These are phyloP conservation scores for Phylloscopus trochilus DNA, from an alignment of 2,113 vertebrate genomes.

Conservation along the genomic window DNA sequence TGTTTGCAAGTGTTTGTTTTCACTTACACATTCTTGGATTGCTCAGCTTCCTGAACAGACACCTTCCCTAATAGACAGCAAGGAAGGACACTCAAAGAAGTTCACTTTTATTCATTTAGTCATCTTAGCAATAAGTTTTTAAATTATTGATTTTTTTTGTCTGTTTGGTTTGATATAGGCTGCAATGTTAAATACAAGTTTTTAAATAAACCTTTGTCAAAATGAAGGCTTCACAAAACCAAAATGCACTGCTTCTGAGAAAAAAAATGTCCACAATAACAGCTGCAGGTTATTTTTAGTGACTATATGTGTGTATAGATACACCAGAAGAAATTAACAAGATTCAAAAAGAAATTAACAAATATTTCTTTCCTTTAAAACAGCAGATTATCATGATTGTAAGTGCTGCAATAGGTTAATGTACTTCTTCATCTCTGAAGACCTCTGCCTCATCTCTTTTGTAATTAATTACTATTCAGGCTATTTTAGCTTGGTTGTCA, in stretches of 20 bases:
- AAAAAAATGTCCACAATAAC: not conserved
- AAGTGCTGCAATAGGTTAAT: not conserved
- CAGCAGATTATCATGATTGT: not conserved
- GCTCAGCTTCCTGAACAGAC: not conserved
- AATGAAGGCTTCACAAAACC: not conserved
- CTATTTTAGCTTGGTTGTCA: not conserved
- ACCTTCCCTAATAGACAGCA: not conserved
- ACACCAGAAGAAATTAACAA: slow-evolving; percentile 15
- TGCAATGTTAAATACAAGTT: not conserved
- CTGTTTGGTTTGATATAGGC: not conserved
- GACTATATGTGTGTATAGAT: not conserved
- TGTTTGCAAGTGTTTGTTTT: slow-evolving; percentile 1
- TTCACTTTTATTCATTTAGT: not conserved
- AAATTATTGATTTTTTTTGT: not conserved
- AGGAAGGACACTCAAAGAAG: not conserved
- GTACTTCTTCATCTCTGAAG: slow-evolving; percentile 10
- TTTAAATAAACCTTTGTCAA: not conserved
- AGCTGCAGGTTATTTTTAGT: slow-evolving; percentile 8
- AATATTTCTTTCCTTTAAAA: slow-evolving; percentile 27
- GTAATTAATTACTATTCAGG: slow-evolving; percentile 25
- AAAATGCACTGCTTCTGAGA: not conserved
- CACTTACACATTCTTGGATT: not conserved
- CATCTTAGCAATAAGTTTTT: not conserved
- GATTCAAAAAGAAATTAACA: slow-evolving; percentile 37
- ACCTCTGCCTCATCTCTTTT: not conserved